phyloP scores from a whole-genome alignment of 2,797 vertebrate genomes.

The Hydrophis major region DNA sequence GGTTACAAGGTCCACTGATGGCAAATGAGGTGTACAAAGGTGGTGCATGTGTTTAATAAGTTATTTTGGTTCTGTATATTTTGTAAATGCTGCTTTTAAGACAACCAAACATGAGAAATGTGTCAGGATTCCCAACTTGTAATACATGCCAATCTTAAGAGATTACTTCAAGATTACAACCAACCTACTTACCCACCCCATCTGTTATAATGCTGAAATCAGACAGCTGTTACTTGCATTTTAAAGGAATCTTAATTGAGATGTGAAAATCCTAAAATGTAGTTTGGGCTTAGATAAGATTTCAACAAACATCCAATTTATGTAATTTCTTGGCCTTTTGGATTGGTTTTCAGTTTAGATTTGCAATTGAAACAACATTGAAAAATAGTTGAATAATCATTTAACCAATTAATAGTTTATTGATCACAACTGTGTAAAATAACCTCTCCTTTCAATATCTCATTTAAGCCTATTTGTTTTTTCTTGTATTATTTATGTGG shows the following conservation, averaged over 20 bases:
- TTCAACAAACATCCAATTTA: neutral
- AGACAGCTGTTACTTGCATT: neutral
- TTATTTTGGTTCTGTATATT: neutral
- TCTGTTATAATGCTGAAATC: neutral
- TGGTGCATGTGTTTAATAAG: neutral
- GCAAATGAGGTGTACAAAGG: neutral
- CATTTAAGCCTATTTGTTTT: neutral
- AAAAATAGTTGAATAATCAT: neutral
- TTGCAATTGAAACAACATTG: neutral
- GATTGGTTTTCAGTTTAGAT: neutral
- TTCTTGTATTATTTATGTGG: neutral
- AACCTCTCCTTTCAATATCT: neutral
- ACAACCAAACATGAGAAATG: neutral
- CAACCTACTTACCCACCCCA: neutral
- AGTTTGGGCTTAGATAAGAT: neutral
- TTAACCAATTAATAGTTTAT: neutral
- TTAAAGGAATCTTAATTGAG: neutral
- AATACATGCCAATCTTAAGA: neutral
- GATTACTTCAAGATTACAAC: neutral
- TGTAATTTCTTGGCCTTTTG: neutral
- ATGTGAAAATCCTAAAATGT: neutral
- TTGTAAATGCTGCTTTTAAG: neutral
- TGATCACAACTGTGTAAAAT: neutral
- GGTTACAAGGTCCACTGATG: neutral
- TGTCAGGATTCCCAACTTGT: neutral